Percentiles rank a stretch among this genome's conserved stretches.
These are phyloP conservation scores for Channa argus DNA, from an alignment of 2,113 vertebrate species.

Conservation along the genomic window DNA sequence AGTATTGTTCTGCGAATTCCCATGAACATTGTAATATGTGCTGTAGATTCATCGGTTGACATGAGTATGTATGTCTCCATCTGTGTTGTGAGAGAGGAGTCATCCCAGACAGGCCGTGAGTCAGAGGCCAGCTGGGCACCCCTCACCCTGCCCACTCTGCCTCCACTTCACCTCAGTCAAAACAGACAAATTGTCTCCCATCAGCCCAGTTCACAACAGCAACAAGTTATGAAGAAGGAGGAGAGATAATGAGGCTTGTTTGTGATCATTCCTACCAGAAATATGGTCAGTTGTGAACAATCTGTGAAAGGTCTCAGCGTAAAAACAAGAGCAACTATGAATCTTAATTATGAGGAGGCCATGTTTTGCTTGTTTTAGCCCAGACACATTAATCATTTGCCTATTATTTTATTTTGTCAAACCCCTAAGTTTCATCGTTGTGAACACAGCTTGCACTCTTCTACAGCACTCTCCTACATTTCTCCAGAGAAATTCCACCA, in stretches of 20 bases:
- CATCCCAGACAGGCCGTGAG: conserved; percentile 70
- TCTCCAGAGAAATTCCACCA: neutral
- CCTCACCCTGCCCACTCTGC: conserved; percentile 15
- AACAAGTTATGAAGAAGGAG: neutral
- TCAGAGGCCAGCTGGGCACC: conserved; percentile 60
- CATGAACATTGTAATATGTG: conserved; percentile 18
- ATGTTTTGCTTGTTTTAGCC: conserved; percentile 33
- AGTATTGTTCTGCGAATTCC: conserved; percentile 47
- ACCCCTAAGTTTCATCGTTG: conserved; percentile 22
- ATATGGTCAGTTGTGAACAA: neutral
- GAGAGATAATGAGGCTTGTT: neutral
- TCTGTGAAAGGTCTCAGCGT: neutral
- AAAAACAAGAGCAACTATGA: neutral
- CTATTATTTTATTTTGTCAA: conserved; percentile 32
- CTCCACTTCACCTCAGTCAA: conserved; percentile 54
- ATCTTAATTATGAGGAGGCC: conserved; percentile 26
- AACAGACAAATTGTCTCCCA: conserved; percentile 39
- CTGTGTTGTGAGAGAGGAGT: conserved; percentile 52
- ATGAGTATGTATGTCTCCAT: conserved; percentile 32
- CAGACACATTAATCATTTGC: conserved; percentile 36
- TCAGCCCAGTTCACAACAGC: conserved; percentile 15
- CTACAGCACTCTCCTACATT: neutral
- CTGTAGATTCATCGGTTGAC: conserved; percentile 48
- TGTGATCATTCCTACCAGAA: neutral
- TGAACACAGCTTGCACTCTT: neutral